Evolutionary conservation across 2,797 vertebrate species (phyloP).

Genomic region (Sebastes cheni): DNA sequence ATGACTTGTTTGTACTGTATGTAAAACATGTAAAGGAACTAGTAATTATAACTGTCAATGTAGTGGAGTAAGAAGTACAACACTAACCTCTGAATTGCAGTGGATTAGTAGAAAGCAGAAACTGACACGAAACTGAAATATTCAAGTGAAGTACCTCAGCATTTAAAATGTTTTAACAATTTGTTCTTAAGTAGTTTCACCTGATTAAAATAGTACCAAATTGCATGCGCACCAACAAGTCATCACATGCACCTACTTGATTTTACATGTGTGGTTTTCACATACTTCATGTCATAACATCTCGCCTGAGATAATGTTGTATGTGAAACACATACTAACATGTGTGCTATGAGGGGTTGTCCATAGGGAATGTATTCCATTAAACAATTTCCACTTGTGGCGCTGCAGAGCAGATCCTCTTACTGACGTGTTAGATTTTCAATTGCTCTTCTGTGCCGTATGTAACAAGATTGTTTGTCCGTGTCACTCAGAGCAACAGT

Average conservation of each 20-base stretch:
- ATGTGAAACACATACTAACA: not conserved
- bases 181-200: not conserved
- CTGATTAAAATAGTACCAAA: not conserved
- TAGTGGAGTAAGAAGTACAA: not conserved
- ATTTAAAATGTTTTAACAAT: not conserved
- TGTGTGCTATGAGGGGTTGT: conserved; percentile 8
- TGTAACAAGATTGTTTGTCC: conserved; percentile 52
- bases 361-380: conserved; percentile 34
- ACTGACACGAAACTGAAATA: not conserved
- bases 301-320: not conserved
- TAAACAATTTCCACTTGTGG: conserved; percentile 37
- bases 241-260: not conserved
- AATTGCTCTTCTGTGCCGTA: conserved; percentile 38
- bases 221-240: not conserved
- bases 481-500: conserved; percentile 63
- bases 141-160: not conserved
- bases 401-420: conserved; percentile 19
- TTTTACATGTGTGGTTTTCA: conserved; percentile 1
- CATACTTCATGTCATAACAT: not conserved
- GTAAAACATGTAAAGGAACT: not conserved
- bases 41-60: not conserved
- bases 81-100: not conserved
- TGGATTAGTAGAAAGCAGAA: not conserved
- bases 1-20: not conserved
- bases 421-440: conserved; percentile 39